Percentiles rank a stretch among this genome's conserved stretches.
Conservation (phyloP, 2,888 invertebrate species). For the Caenorhabditis sp. region DNA sequence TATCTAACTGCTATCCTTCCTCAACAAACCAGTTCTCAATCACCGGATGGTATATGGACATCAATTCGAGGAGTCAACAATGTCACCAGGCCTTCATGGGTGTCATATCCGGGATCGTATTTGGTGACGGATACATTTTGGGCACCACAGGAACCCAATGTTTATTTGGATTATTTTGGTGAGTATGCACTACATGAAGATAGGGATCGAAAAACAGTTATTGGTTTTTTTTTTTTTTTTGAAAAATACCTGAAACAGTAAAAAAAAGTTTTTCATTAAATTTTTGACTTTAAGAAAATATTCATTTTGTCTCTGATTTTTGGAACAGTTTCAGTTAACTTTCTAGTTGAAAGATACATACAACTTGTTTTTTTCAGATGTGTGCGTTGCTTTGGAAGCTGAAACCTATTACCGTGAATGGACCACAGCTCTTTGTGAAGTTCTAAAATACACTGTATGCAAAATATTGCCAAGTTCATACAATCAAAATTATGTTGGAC, state of each 20-base stretch:
- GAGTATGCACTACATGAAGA: too few relatives aligned
- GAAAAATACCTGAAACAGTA: too few relatives aligned
- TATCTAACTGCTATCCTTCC: conserved; percentile 37
- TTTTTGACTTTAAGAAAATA: too few relatives aligned
- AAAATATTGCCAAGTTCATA: conserved; percentile 16
- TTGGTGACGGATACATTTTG: conserved; percentile 41
- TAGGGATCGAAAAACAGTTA: too few relatives aligned
- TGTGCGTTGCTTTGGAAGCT: conserved; percentile 46
- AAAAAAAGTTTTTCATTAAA: too few relatives aligned
- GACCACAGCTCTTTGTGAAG: conserved; percentile 44
- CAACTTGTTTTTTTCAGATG: conserved; percentile 29
- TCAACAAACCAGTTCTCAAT: not conserved
- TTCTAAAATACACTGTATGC: conserved; percentile 45
- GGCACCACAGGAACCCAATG: conserved; percentile 50
- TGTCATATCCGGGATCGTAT: conserved; percentile 46
- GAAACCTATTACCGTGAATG: conserved; percentile 39
- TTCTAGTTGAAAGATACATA: not conserved
- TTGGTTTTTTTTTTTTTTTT: too few relatives aligned
- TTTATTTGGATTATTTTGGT: conserved; percentile 51
- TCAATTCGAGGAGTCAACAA: conserved; percentile 46
- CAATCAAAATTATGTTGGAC: conserved; percentile 33
- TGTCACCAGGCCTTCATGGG: conserved; percentile 43
- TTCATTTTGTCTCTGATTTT: not conserved
- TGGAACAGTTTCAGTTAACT: not conserved
- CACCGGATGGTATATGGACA: conserved; percentile 44